phyloP scores from a whole-genome alignment of 2,888 invertebrate genomes.

The Heteropelma amictum region DNA sequence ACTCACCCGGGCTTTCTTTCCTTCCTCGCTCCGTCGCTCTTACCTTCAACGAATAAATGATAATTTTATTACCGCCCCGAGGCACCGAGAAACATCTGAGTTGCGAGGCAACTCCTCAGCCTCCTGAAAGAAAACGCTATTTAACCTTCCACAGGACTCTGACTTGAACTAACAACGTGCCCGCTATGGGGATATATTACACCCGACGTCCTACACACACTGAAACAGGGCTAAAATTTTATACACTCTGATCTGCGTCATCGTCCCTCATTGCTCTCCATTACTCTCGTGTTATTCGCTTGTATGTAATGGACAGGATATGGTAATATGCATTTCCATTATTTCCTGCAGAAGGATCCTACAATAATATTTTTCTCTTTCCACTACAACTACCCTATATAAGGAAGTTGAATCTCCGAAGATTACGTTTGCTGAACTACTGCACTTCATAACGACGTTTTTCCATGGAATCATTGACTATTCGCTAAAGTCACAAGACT shows the following conservation, averaged over 20 bases:
- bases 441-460: too few relatives aligned
- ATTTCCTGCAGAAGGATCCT: too few relatives aligned
- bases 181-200: slow-evolving; percentile 57
- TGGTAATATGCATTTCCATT: too few relatives aligned
- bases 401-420: too few relatives aligned
- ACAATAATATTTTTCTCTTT: too few relatives aligned
- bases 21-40: slow-evolving; percentile 23
- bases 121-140: slow-evolving; percentile 62
- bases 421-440: too few relatives aligned
- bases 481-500: too few relatives aligned
- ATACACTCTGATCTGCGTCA: too few relatives aligned
- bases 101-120: slow-evolving; percentile 61
- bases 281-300: slow-evolving; percentile 7
- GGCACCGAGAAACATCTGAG: slow-evolving; percentile 60
- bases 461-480: too few relatives aligned
- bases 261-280: too few relatives aligned
- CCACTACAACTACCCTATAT: too few relatives aligned
- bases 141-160: slow-evolving; percentile 62
- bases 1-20: slow-evolving; percentile 24
- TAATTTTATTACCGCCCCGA: slow-evolving; percentile 71
- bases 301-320: too few relatives aligned
- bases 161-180: slow-evolving; percentile 67
- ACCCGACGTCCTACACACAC: slow-evolving; percentile 60
- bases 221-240: neutral
- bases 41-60: slow-evolving; percentile 69